Evolutionary conservation across 1,140 invertebrate species (phyloP), one percentile per base, ranked within the genome.

Genomic region (Aphis gossypii): DNA sequence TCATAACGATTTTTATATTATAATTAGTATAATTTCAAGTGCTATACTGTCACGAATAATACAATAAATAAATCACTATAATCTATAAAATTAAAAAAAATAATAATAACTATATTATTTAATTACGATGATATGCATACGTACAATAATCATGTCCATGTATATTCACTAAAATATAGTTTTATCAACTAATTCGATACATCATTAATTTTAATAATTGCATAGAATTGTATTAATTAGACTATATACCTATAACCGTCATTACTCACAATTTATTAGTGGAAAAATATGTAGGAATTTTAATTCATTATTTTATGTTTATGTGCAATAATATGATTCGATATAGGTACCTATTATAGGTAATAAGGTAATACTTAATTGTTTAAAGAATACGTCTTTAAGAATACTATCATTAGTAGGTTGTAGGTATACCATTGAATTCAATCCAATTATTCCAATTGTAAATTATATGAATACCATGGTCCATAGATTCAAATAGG

Each of bases 401-500:
- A n/a, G n/a, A n/a, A n/a, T n/a, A 86, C 41, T 86, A n/a, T 11
- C 41, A 86, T 44, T 44, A 46, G 25, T 46, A 86, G 38, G 38
- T 44, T n/a, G 14, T 46, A 86, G 38, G 38, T 41, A 35, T 84
- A 84, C 38, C 38, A 44, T 46, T n/a, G 86, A 88, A 88, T 88
- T 20, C 86, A 46, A n/a, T 88, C 86, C 86, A 88, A 88, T 88
- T 88, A 88, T 88, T 88, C 46, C 86, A 88, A 88, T 88, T 51
- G 51, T 88, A 48, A 88, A 88, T 48, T 88, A 48, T 48, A 35
- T 30, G 46, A 88, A 48, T 48, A 88, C 44, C 44, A 6, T 46
- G 0, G 30, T 51, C 44, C 44, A 6, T 46, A 1, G 30, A 25
- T 30, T 30, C 41, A 87, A 30, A 87, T 46, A 44, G 30, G 84